Evolutionary conservation across 1,140 invertebrate genomes (phyloP).

Genomic region (Delia radicum): DNA sequence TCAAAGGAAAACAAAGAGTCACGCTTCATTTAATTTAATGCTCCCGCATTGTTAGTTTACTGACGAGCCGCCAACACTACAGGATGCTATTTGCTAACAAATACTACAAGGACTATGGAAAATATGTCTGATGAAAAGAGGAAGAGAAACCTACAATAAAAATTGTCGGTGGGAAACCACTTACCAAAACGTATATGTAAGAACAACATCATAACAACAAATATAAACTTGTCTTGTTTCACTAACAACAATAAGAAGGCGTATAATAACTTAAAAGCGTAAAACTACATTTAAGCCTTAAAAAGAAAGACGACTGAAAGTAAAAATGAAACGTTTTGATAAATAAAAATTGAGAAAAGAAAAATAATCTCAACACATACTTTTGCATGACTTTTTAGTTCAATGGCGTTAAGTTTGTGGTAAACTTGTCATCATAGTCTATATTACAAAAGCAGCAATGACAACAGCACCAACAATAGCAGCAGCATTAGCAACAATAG

Average conservation of each 20-base stretch:
- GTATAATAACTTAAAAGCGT: background rate
- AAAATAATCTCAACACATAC: background rate
- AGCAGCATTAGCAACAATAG: background rate
- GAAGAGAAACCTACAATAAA: background rate
- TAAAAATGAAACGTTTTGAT: background rate
- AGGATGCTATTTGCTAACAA: conserved; percentile 7
- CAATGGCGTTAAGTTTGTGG: conserved; percentile 1
- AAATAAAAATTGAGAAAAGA: background rate
- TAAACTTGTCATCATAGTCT: background rate
- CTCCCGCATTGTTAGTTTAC: conserved; percentile 21
- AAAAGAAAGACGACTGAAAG: background rate
- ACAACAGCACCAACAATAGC: background rate
- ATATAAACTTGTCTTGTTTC: background rate
- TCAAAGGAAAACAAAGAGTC: conserved; percentile 56
- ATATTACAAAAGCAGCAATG: background rate
- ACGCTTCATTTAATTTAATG: conserved; percentile 51
- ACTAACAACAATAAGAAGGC: background rate
- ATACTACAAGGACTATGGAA: background rate
- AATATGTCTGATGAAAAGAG: too few relatives aligned
- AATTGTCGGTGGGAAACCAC: background rate
- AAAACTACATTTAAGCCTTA: conserved; percentile 15
- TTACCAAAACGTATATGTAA: background rate
- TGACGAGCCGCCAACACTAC: conserved; percentile 20
- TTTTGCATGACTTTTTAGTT: background rate
- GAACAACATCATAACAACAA: background rate